These are phyloP conservation scores for Eudasyphora cyanicolor DNA, from an alignment of 2,888 invertebrate species.

Conservation along the genomic window DNA sequence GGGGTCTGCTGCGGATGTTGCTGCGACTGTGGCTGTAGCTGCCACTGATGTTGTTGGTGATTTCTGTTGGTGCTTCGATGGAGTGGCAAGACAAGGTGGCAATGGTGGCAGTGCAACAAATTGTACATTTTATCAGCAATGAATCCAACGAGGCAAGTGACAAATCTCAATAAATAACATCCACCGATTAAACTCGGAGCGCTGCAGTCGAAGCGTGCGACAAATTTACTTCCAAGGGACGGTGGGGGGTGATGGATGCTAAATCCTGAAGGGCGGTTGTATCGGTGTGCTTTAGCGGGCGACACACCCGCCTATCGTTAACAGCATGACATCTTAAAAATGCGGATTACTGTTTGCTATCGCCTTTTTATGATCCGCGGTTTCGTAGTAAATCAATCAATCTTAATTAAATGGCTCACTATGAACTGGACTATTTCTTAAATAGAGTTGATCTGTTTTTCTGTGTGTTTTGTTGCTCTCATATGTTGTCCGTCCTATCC, in stretches of 20 bases:
- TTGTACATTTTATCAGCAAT: slow-evolving; percentile 13
- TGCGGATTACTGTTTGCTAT: neutral
- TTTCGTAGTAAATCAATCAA: slow-evolving; percentile 38
- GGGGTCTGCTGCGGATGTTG: neutral
- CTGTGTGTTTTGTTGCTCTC: neutral
- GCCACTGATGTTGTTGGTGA: no score
- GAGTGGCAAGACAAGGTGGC: neutral
- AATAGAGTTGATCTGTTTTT: neutral
- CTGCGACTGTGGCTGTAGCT: neutral
- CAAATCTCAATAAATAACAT: slow-evolving; percentile 34
- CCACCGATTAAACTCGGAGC: neutral
- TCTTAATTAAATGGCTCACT: slow-evolving; percentile 49
- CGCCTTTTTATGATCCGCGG: neutral
- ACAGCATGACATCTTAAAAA: slow-evolving; percentile 48
- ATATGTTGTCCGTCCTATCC: neutral
- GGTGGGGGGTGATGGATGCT: neutral
- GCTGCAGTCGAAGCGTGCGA: neutral
- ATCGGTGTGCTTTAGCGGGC: neutral
- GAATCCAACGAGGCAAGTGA: slow-evolving; percentile 28
- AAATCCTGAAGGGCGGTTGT: neutral
- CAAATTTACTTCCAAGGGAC: neutral
- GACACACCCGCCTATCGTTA: slow-evolving; percentile 39
- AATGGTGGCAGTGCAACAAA: neutral
- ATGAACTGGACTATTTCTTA: neutral
- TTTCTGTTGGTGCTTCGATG: neutral